Percentiles rank a stretch among this genome's conserved stretches.
phyloP scores from a whole-genome alignment of 2,888 invertebrate genomes.

The Sphaerophoria taeniata region DNA sequence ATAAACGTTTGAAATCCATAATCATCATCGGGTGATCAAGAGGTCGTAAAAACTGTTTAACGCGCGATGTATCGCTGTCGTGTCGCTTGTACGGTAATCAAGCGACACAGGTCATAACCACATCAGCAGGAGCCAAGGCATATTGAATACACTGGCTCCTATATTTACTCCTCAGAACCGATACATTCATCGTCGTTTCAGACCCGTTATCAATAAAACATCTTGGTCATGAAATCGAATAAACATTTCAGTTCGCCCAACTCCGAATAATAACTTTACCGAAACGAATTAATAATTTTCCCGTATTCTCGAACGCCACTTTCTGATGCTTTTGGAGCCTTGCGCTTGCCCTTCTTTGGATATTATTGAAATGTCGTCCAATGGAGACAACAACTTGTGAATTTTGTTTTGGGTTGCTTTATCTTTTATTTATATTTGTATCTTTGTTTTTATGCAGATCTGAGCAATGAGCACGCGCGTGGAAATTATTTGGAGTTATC shows the following conservation, averaged over 20 bases:
- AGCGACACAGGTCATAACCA: slow-evolving; percentile 68
- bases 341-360: neutral
- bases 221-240: slow-evolving; percentile 81
- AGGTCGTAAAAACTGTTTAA: slow-evolving; percentile 68
- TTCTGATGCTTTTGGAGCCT: neutral
- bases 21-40: slow-evolving; percentile 66
- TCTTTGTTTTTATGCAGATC: slow-evolving; percentile 61
- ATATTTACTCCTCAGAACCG: slow-evolving; percentile 38
- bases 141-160: slow-evolving; percentile 23
- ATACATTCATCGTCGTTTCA: slow-evolving; percentile 69
- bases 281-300: slow-evolving; percentile 79
- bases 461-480: slow-evolving; percentile 69
- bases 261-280: slow-evolving; percentile 81
- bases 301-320: slow-evolving; percentile 47
- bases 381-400: slow-evolving; percentile 40
- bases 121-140: slow-evolving; percentile 61
- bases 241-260: slow-evolving; percentile 80
- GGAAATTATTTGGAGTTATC: slow-evolving; percentile 63
- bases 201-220: slow-evolving; percentile 80
- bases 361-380: slow-evolving; percentile 38
- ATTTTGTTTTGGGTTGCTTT: slow-evolving; percentile 45
- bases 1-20: slow-evolving; percentile 47
- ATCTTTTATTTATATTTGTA: slow-evolving; percentile 63
- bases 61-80: slow-evolving; percentile 53
- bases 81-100: slow-evolving; percentile 62